Base-by-base conservation (phyloP, 2,888 invertebrate species). In the Eupithecia pulchellata region DNA sequence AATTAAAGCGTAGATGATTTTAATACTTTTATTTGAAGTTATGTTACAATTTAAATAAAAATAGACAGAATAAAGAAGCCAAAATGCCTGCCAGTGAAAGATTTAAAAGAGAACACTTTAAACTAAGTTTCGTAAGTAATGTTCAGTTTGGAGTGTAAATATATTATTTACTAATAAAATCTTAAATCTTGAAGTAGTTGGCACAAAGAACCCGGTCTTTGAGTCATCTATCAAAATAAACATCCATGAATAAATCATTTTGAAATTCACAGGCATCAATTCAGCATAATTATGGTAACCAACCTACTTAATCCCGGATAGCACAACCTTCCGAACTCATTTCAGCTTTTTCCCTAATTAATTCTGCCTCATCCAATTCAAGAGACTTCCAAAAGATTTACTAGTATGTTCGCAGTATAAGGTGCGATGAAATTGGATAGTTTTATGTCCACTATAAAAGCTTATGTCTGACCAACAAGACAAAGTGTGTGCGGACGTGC, bases 371-470 rank as follows among this genome's bases (percentile, higher is more conserved):
- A 52, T 52, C 52, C 52, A 52, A 25, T 8, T 52, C 52, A 25
- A 52, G 25, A 52, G 4, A 52, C 52, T 25, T 52, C 13, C 52
- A 17, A 29, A 57, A 57, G 57, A 29, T 29, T 57, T 29, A 55
- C 27, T 20, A 9, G 9, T 34, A 9, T 8, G 9, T 52, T 13
- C 25, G 20, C 20, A 25, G 52, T 52, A 52, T 52, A 52, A 55
- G 57, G 57, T 57, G 57, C 60, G 29, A 57, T 27, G 27, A n/a
- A 42, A 29, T 39, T 36, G 63, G 61, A 36, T 61, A 61, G 61
- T 61, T 61, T 61, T 64, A 64, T 52, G 32, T 20, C 32, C 32
- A 52, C 47, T 52, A 64, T 34, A 52, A 52, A 52, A 65, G 61
- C 61, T 25, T 17, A 14, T 55, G 55, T 65, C 20, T 55, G 11